These are phyloP conservation scores for Villa cingulata DNA, from an alignment of 2,888 invertebrate genomes.

Conservation along the genomic window DNA sequence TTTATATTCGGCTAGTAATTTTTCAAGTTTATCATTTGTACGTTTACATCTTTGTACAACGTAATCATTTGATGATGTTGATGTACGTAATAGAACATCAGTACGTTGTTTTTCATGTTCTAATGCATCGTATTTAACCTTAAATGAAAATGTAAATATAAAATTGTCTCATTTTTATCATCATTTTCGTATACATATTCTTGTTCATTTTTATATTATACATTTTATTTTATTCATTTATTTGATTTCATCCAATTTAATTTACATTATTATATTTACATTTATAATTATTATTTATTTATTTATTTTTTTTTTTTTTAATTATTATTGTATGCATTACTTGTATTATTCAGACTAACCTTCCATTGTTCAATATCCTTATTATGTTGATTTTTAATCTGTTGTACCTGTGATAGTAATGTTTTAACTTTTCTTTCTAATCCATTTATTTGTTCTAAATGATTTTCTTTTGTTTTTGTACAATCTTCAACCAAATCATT, in stretches of 20 bases:
- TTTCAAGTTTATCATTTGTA: conserved; percentile 7
- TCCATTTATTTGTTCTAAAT: conserved; percentile 37
- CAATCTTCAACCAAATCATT: conserved; percentile 40
- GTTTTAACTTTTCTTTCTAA: conserved; percentile 38
- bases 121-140: not conserved
- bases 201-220: no score
- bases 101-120: conserved; percentile 27
- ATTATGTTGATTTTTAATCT: conserved; percentile 28
- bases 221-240: no score
- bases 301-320: not conserved
- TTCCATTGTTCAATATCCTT: conserved; percentile 34
- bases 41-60: not conserved
- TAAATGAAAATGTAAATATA: not conserved
- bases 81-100: conserved; percentile 24
- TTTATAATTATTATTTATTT: no score
- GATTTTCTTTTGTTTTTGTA: conserved; percentile 36
- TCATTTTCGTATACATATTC: no score
- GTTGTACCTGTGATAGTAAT: conserved; percentile 37
- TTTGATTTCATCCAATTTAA: no score
- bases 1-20: conserved; percentile 16
- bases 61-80: conserved; percentile 12
- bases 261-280: no score
- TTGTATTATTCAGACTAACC: conserved; percentile 21
- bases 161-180: no score
- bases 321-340: no score